These are phyloP conservation scores for Carollia perspicillata DNA, from an alignment of 2,113 vertebrate species.

Conservation along the genomic window DNA sequence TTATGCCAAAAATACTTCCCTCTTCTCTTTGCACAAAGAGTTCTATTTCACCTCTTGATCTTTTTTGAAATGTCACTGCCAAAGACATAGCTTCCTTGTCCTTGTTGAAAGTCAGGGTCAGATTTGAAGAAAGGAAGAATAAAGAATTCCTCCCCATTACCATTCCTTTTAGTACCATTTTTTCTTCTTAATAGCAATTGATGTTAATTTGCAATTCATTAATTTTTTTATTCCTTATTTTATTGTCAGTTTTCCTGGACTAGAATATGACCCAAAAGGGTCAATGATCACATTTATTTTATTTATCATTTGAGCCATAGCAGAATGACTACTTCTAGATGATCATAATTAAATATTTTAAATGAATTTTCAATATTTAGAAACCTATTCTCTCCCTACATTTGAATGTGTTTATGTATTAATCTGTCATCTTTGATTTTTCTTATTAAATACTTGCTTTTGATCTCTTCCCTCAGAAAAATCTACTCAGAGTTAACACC, in stretches of 20 bases:
- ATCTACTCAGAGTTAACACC: background rate
- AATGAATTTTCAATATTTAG: constrained; percentile 3
- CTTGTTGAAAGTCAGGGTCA: background rate
- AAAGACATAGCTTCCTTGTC: background rate
- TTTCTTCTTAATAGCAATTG: background rate
- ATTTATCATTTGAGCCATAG: background rate
- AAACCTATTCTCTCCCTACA: background rate
- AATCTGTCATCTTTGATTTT: background rate
- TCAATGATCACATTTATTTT: background rate
- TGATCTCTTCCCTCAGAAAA: background rate
- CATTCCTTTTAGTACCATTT: background rate
- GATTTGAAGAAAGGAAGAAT: background rate
- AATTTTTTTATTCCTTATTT: background rate
- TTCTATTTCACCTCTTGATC: background rate
- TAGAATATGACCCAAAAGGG: background rate
- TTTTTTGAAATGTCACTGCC: background rate
- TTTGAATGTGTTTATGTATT: background rate
- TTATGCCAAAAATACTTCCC: background rate
- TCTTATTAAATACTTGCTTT: background rate
- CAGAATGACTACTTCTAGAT: background rate
- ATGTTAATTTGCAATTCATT: background rate
- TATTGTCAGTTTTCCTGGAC: background rate
- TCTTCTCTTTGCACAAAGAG: background rate
- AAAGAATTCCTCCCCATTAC: background rate
- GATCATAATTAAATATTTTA: background rate